phyloP scores from a whole-genome alignment of 1,140 invertebrate species.

The Platyura marginata region DNA sequence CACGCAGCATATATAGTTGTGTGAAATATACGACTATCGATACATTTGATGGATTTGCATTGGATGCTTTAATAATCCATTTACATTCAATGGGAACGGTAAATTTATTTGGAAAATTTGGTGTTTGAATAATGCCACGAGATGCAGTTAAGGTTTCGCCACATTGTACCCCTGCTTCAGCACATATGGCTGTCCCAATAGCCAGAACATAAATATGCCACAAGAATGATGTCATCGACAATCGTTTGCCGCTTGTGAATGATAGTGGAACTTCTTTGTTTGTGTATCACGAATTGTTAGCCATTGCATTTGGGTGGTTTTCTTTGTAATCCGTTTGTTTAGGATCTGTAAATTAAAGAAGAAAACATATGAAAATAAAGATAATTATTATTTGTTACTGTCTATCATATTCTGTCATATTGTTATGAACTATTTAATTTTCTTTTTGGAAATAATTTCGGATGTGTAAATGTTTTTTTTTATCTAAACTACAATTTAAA shows the following conservation, averaged over 20 bases:
- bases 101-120: conserved; percentile 63
- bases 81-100: conserved; percentile 60
- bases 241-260: neutral
- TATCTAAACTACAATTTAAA: no score
- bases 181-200: conserved; percentile 2
- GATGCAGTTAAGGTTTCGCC: conserved; percentile 38
- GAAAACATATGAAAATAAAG: no score
- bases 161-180: conserved; percentile 22
- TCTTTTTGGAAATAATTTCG: no score
- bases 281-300: neutral
- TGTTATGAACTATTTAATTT: no score
- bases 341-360: no score
- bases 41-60: conserved; percentile 25
- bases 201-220: neutral
- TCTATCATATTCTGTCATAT: no score
- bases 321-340: no score
- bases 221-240: conserved; percentile 2
- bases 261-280: neutral
- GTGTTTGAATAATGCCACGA: conserved; percentile 55
- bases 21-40: conserved; percentile 74
- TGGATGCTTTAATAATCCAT: conserved; percentile 69
- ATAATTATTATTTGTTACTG: no score
- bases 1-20: conserved; percentile 66
- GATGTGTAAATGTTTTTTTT: no score
- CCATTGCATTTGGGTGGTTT: conserved; percentile 1